These are phyloP conservation scores for Esox niger DNA, from an alignment of 2,113 vertebrate species.

Conservation along the genomic window DNA sequence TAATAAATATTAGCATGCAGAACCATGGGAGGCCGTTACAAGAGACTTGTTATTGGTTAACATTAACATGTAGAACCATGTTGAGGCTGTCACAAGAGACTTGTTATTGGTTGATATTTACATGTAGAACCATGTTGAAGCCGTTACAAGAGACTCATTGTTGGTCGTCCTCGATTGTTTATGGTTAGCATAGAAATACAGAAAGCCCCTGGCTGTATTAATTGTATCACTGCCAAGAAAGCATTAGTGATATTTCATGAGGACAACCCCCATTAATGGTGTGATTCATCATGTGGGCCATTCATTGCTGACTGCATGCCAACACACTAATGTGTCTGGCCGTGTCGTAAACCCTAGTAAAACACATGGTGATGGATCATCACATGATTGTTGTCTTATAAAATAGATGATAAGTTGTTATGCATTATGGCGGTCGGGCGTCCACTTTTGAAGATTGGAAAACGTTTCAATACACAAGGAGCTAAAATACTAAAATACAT, in stretches of 20 bases:
- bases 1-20: too few species aligned
- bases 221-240: background rate
- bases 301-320: constrained; percentile 31
- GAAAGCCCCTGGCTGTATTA: background rate
- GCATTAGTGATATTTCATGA: constrained; percentile 11
- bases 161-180: background rate
- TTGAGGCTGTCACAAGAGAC: too few species aligned
- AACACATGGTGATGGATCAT: constrained; percentile 28
- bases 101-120: too few species aligned
- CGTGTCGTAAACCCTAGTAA: constrained; percentile 21
- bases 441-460: constrained; percentile 19
- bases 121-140: too few species aligned
- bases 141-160: too few species aligned
- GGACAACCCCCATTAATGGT: constrained; percentile 8
- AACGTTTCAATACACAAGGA: constrained; percentile 15
- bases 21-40: too few species aligned
- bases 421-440: constrained; percentile 16
- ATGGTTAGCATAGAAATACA: too few species aligned
- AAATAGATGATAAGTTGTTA: constrained; percentile 14
- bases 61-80: too few species aligned
- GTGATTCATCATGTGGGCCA: constrained; percentile 34
- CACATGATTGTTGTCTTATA: background rate
- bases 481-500: constrained; percentile 1
- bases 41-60: too few species aligned
- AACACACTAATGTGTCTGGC: constrained; percentile 18